phyloP scores from a whole-genome alignment of 2,888 invertebrate species.

The Hybos culiciformis region DNA sequence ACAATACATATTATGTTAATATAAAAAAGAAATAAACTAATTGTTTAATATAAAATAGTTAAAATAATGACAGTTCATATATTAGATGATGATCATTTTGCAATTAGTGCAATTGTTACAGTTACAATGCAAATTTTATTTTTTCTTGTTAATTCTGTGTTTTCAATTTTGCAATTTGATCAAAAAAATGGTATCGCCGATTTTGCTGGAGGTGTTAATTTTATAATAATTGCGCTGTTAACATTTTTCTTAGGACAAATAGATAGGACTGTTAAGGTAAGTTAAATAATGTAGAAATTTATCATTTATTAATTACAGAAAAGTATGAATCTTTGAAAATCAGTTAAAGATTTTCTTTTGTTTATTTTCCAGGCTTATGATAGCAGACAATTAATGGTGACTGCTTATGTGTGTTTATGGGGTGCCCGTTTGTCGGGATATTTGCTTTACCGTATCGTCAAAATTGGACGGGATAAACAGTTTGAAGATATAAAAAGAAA shows the following conservation, averaged over 20 bases:
- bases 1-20: no score
- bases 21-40: no score
- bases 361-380: constrained; percentile 52
- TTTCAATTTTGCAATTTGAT: constrained; percentile 82
- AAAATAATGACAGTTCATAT: constrained; percentile 35
- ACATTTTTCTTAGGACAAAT: constrained; percentile 78
- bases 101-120: constrained; percentile 73
- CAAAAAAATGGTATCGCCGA: no score
- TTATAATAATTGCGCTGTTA: constrained; percentile 73
- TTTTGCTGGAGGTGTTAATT: constrained; percentile 87
- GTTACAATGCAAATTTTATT: constrained; percentile 76
- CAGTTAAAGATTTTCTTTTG: constrained; percentile 9
- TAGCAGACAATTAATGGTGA: constrained; percentile 82
- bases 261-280: constrained; percentile 49
- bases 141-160: constrained; percentile 72
- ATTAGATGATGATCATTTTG: constrained; percentile 71
- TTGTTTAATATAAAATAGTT: no score
- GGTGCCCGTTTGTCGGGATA: constrained; percentile 75
- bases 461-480: constrained; percentile 79
- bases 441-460: constrained; percentile 75
- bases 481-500: constrained; percentile 82
- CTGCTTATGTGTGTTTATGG: constrained; percentile 77
- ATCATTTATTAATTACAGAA: background rate
- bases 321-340: background rate
- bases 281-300: constrained; percentile 11